phyloP scores from a whole-genome alignment of 2,888 invertebrate species.

The Merodon equestris region DNA sequence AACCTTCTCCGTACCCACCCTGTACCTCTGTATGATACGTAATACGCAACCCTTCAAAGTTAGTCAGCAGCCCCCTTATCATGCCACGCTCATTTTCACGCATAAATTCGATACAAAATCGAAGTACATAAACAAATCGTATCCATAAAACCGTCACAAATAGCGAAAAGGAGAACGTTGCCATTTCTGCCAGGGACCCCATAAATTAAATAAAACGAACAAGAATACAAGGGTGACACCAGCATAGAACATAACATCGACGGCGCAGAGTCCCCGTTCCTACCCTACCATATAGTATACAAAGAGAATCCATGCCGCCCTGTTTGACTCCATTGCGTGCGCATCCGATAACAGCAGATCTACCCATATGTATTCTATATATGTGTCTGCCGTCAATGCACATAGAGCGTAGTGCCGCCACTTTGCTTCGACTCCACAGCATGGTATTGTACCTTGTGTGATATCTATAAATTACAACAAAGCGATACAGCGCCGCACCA shows the following conservation, averaged over 20 bases:
- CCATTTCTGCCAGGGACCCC: constrained; percentile 43
- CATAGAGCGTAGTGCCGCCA: constrained; percentile 44
- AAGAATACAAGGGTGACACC: constrained; percentile 47
- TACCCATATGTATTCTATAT: constrained; percentile 62
- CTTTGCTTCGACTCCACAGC: constrained; percentile 54
- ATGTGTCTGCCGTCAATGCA: constrained; percentile 1
- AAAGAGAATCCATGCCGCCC: constrained; percentile 14
- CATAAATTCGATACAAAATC: constrained; percentile 58
- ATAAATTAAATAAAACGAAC: constrained; percentile 56
- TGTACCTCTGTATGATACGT: no score
- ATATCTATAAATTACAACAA: constrained; percentile 18
- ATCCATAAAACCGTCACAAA: constrained; percentile 42
- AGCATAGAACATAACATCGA: constrained; percentile 12
- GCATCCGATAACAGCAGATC: constrained; percentile 57
- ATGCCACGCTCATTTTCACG: constrained; percentile 43
- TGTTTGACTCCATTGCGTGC: constrained; percentile 61
- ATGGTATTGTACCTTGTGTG: constrained; percentile 4
- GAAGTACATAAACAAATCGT: constrained; percentile 66
- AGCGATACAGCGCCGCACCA: constrained; percentile 52
- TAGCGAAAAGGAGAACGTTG: constrained; percentile 31
- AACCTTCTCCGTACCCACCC: background rate
- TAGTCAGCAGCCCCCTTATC: background rate
- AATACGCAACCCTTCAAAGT: background rate
- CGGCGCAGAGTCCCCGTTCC: constrained; percentile 6
- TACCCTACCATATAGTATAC: background rate